Evolutionary conservation across 1,140 invertebrate genomes (phyloP).

Genomic region (Trichomalopsis sarcophagae): DNA sequence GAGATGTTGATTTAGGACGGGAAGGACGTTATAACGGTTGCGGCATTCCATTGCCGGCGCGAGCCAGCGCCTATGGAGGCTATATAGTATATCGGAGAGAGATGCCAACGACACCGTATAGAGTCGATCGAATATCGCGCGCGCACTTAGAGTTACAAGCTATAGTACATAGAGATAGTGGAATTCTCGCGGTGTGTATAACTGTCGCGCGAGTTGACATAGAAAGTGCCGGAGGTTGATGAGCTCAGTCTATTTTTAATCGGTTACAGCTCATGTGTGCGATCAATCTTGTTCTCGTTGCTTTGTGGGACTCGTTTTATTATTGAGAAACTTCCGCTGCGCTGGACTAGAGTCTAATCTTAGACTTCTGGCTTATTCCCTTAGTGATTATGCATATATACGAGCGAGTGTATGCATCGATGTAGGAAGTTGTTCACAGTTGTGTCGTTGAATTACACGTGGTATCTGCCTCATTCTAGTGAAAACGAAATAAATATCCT

Average conservation of each 20-base stretch:
- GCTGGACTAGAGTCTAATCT: neutral
- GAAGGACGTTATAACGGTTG: conserved; percentile 23
- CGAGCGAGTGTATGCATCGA: too few species aligned
- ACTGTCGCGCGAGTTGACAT: neutral
- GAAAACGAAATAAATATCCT: too few species aligned
- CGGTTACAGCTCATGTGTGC: neutral
- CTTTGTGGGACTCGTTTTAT: neutral
- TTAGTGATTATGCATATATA: neutral
- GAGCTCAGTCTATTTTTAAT: neutral
- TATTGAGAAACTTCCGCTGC: neutral
- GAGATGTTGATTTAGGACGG: conserved; percentile 40
- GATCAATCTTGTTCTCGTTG: conserved; percentile 3
- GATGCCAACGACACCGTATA: conserved; percentile 25
- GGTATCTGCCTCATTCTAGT: too few species aligned
- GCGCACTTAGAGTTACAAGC: neutral
- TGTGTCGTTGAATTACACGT: too few species aligned
- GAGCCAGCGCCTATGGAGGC: neutral
- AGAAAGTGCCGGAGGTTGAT: neutral
- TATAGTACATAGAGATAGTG: neutral
- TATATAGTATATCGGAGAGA: neutral
- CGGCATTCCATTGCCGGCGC: neutral
- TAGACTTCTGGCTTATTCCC: neutral
- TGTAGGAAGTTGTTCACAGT: too few species aligned
- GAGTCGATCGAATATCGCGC: conserved; percentile 29
- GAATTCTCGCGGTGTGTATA: neutral